Conservation (phyloP, 1,140 invertebrate genomes). For the Caenorhabditis latens region DNA sequence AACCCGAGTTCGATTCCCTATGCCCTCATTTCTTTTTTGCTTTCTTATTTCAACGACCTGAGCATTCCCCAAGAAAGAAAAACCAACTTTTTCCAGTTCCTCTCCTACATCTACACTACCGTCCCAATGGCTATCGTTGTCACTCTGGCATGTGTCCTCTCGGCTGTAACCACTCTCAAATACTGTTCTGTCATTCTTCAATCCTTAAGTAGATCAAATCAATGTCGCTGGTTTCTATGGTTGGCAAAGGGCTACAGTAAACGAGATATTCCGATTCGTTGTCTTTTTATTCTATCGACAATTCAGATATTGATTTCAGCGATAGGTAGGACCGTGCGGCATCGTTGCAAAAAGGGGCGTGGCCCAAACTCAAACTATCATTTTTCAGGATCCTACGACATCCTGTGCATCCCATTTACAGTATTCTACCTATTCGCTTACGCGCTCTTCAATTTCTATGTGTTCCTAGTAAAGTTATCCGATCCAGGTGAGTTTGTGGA, state of each 20-base stretch:
- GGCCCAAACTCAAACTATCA: neutral
- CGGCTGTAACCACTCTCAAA: conserved; percentile 18
- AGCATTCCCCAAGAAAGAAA: too few species aligned
- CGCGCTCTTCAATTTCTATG: conserved; percentile 35
- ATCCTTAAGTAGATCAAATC: neutral
- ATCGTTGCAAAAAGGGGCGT: too few species aligned
- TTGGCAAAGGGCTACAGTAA: neutral
- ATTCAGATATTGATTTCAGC: conserved; percentile 24
- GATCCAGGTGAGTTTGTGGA: neutral
- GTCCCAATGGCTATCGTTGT: conserved; percentile 18
- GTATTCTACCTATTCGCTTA: conserved; percentile 39
- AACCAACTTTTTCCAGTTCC: neutral
- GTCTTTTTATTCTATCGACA: conserved; percentile 8
- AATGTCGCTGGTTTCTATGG: conserved; percentile 2
- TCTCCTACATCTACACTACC: conserved; percentile 44
- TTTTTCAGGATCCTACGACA: conserved; percentile 33
- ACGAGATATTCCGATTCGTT: conserved; percentile 42
- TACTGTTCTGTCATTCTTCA: conserved; percentile 21
- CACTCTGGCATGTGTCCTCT: conserved; percentile 4
- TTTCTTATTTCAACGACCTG: too few species aligned
- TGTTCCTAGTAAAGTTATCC: conserved; percentile 25
- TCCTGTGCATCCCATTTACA: conserved; percentile 29
- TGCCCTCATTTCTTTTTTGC: too few species aligned
- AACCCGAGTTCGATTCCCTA: too few species aligned
- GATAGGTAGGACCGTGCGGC: neutral